Evolutionary conservation across 2,797 vertebrate genomes (phyloP).

Genomic region (Platalea minor): DNA sequence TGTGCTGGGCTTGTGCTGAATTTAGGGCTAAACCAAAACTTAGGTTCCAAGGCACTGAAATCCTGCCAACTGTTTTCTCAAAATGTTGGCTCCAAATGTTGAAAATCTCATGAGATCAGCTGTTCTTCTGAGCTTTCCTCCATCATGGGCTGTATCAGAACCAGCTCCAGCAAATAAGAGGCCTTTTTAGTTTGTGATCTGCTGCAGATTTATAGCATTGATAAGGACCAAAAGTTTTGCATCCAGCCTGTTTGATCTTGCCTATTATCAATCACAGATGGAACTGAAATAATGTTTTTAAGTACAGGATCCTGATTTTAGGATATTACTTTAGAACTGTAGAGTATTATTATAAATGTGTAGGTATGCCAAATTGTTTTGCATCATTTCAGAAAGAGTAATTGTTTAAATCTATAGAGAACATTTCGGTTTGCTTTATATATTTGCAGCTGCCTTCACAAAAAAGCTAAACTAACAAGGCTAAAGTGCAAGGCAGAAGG

Average conservation of each 20-base stretch:
- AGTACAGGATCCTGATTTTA: not conserved
- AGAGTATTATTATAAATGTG: not conserved
- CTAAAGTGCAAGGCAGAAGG: not conserved
- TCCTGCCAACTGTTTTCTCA: constrained; percentile 44
- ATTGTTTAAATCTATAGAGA: not conserved
- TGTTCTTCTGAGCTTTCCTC: constrained; percentile 35
- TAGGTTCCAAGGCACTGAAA: constrained; percentile 41
- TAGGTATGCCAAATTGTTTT: not conserved
- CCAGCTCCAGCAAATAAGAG: not conserved
- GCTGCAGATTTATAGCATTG: not conserved
- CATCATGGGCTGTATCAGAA: not conserved
- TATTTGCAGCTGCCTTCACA: not conserved
- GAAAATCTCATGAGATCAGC: constrained; percentile 49
- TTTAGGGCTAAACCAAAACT: constrained; percentile 41
- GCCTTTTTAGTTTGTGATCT: constrained; percentile 2
- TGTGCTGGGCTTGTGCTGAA: not conserved
- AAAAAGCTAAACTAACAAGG: not conserved
- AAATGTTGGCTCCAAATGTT: constrained; percentile 40
- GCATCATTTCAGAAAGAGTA: not conserved
- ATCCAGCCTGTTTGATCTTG: not conserved
- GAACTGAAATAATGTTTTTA: not conserved
- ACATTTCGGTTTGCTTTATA: not conserved
- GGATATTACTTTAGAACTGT: not conserved
- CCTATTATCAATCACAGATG: constrained; percentile 5
- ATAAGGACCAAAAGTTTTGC: not conserved